Conservation (phyloP, 1,140 invertebrate species). For the Heliothis subflexa region DNA sequence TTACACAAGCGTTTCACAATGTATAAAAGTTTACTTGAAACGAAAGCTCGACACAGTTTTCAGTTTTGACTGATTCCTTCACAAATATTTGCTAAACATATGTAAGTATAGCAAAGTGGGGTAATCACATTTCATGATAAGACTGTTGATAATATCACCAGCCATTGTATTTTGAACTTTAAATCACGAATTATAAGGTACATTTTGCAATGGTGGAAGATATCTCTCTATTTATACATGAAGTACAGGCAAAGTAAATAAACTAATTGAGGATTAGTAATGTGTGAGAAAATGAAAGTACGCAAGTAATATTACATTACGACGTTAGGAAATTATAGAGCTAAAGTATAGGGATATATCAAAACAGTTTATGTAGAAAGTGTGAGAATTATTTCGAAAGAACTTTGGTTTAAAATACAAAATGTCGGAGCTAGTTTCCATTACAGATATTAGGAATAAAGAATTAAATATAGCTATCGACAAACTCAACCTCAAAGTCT, state of each 20-base stretch:
- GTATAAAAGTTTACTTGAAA: constrained; percentile 49
- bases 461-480: too few relatives aligned
- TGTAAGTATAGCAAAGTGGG: constrained; percentile 65
- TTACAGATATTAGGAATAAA: too few relatives aligned
- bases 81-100: constrained; percentile 75
- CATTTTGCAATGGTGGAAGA: background rate
- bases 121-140: constrained; percentile 74
- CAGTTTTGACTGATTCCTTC: constrained; percentile 66
- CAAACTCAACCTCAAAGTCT: too few relatives aligned
- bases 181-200: background rate
- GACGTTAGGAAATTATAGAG: constrained; percentile 6
- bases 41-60: constrained; percentile 64
- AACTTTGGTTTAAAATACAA: background rate
- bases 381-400: constrained; percentile 7
- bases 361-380: background rate
- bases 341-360: background rate
- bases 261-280: constrained; percentile 43
- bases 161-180: constrained; percentile 7
- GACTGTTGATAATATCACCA: constrained; percentile 55
- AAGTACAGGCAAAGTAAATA: constrained; percentile 44
- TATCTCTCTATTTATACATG: constrained; percentile 42
- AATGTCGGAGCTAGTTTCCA: background rate
- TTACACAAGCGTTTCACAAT: constrained; percentile 25
- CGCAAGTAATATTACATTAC: background rate
- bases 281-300: constrained; percentile 50